These are phyloP conservation scores for Danio jaintianensis DNA, from an alignment of 2,797 vertebrate genomes.

Conservation along the genomic window DNA sequence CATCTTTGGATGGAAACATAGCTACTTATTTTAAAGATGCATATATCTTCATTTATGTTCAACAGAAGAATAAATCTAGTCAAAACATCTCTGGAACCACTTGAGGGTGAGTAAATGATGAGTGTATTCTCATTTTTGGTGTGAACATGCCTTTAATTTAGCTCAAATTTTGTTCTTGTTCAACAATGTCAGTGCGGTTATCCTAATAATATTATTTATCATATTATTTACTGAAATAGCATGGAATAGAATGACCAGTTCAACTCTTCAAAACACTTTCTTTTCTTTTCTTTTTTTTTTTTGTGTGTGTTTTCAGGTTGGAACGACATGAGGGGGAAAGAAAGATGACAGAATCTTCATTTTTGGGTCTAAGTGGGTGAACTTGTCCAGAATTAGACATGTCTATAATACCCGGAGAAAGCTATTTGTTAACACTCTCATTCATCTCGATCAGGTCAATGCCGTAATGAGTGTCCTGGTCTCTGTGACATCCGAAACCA, in stretches of 20 bases:
- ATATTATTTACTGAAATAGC: not conserved
- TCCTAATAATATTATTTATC: not conserved
- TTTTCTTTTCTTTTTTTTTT: not conserved
- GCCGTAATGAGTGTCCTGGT: not conserved
- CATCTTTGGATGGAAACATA: no score
- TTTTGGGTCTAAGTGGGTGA: not conserved
- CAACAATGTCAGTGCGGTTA: not conserved
- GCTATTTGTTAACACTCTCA: not conserved
- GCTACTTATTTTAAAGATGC: no score
- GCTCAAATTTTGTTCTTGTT: not conserved
- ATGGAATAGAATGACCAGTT: not conserved
- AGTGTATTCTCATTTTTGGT: no score
- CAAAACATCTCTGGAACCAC: no score
- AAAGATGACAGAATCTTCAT: not conserved
- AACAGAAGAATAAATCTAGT: no score
- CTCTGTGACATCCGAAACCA: not conserved
- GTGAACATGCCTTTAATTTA: no score
- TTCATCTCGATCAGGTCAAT: not conserved
- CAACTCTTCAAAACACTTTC: not conserved
- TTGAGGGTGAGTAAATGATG: no score
- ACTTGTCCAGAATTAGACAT: not conserved
- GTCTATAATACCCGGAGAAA: slow-evolving; percentile 4
- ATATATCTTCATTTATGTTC: no score
- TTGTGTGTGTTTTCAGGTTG: not conserved
- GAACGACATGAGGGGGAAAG: not conserved